These are phyloP conservation scores for Drosophila ambigua DNA, from an alignment of 1,140 invertebrate species.

Conservation along the genomic window DNA sequence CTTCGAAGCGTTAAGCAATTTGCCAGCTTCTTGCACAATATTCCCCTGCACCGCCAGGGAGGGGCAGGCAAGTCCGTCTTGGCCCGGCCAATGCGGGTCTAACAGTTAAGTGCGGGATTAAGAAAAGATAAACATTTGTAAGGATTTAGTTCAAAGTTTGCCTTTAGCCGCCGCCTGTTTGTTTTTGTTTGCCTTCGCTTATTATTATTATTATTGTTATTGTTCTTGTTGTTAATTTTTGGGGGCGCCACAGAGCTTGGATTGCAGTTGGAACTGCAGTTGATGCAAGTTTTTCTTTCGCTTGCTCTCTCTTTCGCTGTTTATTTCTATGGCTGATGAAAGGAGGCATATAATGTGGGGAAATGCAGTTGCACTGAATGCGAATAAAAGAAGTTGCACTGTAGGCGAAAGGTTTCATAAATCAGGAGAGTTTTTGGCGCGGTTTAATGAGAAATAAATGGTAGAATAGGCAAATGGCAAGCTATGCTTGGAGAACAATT, in stretches of 20 bases:
- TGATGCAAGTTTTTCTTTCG: constrained; percentile 12
- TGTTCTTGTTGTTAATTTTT: constrained; percentile 33
- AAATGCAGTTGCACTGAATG: no score
- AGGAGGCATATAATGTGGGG: neutral
- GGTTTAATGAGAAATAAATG: no score
- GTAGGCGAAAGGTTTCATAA: no score
- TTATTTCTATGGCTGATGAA: neutral
- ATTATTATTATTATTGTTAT: constrained; percentile 68
- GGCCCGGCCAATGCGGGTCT: constrained; percentile 69
- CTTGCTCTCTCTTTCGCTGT: neutral
- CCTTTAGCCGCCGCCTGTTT: constrained; percentile 65
- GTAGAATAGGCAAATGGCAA: no score
- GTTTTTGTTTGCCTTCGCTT: constrained; percentile 75
- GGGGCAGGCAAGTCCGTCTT: constrained; percentile 2
- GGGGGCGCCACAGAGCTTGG: constrained; percentile 6
- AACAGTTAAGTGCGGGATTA: constrained; percentile 82
- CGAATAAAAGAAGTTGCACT: no score
- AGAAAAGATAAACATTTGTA: constrained; percentile 84
- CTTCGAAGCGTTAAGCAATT: constrained; percentile 80
- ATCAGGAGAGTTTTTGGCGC: no score
- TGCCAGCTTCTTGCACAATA: constrained; percentile 72
- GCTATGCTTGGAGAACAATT: no score
- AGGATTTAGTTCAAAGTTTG: constrained; percentile 82
- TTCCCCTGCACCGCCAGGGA: neutral
- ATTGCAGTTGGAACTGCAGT: constrained; percentile 27